A percentile compares a stretch with the other conserved stretches of the same genome.
phyloP scores from a whole-genome alignment of 2,113 vertebrate species.

The Potamarius usumacintae region DNA sequence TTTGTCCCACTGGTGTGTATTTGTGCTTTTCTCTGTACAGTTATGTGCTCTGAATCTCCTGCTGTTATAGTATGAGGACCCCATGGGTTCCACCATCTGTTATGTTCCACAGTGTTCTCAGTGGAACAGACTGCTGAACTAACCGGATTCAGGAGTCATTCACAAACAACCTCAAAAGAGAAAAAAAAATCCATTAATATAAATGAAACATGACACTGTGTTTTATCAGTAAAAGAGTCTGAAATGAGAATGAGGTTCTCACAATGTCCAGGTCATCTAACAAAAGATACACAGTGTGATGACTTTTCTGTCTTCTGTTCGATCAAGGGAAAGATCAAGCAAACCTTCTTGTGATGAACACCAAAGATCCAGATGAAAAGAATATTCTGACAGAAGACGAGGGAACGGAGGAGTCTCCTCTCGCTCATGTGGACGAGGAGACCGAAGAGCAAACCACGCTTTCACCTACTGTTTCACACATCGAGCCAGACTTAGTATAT shows the following conservation, averaged over 20 bases:
- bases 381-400: slow-evolving; percentile 42
- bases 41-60: slow-evolving; percentile 62
- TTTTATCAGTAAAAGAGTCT: slow-evolving; percentile 7
- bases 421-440: slow-evolving; percentile 28
- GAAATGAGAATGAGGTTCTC: slow-evolving; percentile 8
- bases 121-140: slow-evolving; percentile 58
- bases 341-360: slow-evolving; percentile 68
- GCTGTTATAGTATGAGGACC: slow-evolving; percentile 66
- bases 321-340: slow-evolving; percentile 63
- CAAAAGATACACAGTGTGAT: neutral
- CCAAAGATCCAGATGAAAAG: slow-evolving; percentile 66
- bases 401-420: slow-evolving; percentile 7
- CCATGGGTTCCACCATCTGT: slow-evolving; percentile 73
- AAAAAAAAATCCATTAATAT: slow-evolving; percentile 47
- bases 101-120: slow-evolving; percentile 63
- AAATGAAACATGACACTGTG: slow-evolving; percentile 1
- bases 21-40: slow-evolving; percentile 36
- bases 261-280: neutral
- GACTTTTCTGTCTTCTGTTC: slow-evolving; percentile 9
- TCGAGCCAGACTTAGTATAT: slow-evolving; percentile 23
- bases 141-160: slow-evolving; percentile 62
- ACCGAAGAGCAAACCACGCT: slow-evolving; percentile 41
- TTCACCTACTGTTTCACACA: slow-evolving; percentile 18
- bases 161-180: slow-evolving; percentile 59
- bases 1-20: slow-evolving; percentile 32